These are phyloP conservation scores for Lithodes maja DNA, from an alignment of 2,888 invertebrate genomes.

Conservation along the genomic window DNA sequence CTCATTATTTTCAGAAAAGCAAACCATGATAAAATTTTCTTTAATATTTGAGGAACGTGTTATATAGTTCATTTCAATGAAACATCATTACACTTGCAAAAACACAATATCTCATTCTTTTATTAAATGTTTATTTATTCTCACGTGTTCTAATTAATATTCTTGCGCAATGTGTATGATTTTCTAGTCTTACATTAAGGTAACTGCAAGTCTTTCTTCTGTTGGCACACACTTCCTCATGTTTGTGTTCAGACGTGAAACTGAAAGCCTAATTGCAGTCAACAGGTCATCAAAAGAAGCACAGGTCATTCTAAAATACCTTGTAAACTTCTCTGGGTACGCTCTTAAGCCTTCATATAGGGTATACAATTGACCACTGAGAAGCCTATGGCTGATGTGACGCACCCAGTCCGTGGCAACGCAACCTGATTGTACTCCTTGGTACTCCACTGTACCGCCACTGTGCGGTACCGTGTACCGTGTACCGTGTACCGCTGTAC, in stretches of 20 bases:
- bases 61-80: background rate
- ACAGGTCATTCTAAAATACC: background rate
- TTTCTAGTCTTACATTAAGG: background rate
- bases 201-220: background rate
- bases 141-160: background rate
- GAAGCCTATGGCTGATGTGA: background rate
- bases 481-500: no score
- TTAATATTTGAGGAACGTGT: background rate
- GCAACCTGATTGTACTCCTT: no score
- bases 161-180: background rate
- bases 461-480: no score
- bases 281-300: constrained; percentile 11
- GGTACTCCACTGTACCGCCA: no score
- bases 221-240: background rate
- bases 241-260: constrained; percentile 14
- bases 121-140: background rate
- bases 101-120: background rate
- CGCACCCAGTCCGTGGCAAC: no score
- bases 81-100: background rate
- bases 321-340: background rate
- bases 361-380: background rate
- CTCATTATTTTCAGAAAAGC: background rate
- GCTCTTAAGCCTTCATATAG: background rate
- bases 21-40: background rate
- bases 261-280: background rate